Percentiles rank a stretch among this genome's conserved stretches.
phyloP scores from a whole-genome alignment of 1,140 invertebrate genomes.

The Musca vetustissima region DNA sequence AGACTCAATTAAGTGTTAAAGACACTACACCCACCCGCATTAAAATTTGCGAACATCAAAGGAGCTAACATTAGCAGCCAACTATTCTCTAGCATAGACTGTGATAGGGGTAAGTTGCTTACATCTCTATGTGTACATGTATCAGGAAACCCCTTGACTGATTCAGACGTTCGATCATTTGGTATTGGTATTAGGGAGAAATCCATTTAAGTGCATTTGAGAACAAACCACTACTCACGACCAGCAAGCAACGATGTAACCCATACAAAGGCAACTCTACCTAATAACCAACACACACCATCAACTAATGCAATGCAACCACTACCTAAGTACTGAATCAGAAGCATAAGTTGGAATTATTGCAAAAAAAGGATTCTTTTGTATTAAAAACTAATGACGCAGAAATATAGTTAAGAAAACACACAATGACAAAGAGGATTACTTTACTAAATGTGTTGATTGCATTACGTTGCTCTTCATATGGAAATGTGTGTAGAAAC shows the following conservation, averaged over 20 bases:
- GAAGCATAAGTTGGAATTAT: no score
- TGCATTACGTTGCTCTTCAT: no score
- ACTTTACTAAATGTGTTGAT: constrained; percentile 5
- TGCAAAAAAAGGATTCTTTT: background rate
- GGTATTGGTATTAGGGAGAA: constrained; percentile 2
- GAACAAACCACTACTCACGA: no score
- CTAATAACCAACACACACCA: background rate
- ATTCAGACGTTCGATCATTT: background rate
- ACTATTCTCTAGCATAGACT: background rate
- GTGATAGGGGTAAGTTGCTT: no score
- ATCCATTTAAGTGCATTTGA: background rate
- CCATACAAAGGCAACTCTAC: background rate
- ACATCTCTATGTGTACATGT: no score
- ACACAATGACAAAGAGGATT: constrained; percentile 7
- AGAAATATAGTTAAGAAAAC: constrained; percentile 17
- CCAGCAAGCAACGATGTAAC: no score
- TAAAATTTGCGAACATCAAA: background rate
- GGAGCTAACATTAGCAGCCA: background rate
- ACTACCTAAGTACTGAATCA: no score
- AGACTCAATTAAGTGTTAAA: constrained; percentile 20
- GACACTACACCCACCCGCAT: background rate
- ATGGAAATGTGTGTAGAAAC: no score
- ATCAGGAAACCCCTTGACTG: background rate
- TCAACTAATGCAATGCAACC: no score
- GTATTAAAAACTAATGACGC: constrained; percentile 5